phyloP scores from a whole-genome alignment of 2,113 vertebrate genomes.

The Camelus dromedarius region DNA sequence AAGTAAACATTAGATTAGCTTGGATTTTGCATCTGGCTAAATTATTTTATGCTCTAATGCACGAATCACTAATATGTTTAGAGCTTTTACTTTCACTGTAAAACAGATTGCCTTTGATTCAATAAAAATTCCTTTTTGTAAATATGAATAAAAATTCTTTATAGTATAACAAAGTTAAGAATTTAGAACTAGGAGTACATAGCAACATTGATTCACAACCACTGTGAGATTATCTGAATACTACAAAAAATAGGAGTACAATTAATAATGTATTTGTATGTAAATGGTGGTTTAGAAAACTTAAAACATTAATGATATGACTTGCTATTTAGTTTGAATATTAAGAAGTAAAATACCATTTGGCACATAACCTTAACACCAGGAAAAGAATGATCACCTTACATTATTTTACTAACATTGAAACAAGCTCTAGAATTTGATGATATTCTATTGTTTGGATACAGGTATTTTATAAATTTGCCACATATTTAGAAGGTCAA shows the following conservation, averaged over 20 bases:
- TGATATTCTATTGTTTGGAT: not conserved
- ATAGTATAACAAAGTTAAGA: not conserved
- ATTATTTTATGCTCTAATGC: not conserved
- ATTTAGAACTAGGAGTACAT: not conserved
- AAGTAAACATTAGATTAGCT: constrained; percentile 25
- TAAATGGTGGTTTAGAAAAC: not conserved
- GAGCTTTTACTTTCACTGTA: not conserved
- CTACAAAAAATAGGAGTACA: not conserved
- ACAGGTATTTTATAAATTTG: not conserved
- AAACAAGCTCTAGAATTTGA: not conserved
- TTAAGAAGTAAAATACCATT: not conserved
- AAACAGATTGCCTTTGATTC: constrained; percentile 1
- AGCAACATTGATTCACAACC: not conserved
- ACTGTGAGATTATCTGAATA: not conserved
- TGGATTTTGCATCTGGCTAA: constrained; percentile 33
- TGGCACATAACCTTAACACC: not conserved
- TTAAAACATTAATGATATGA: not conserved
- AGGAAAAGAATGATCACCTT: not conserved
- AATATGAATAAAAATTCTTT: not conserved
- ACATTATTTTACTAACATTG: not conserved
- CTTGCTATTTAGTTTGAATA: not conserved
- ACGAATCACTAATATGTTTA: constrained; percentile 14
- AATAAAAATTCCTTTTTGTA: not conserved
- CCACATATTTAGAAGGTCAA: not conserved
- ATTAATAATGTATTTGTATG: not conserved